Evolutionary conservation across 1,140 invertebrate species (phyloP), one percentile per base, ranked within the genome.

Genomic region (Conus ventricosus): DNA sequence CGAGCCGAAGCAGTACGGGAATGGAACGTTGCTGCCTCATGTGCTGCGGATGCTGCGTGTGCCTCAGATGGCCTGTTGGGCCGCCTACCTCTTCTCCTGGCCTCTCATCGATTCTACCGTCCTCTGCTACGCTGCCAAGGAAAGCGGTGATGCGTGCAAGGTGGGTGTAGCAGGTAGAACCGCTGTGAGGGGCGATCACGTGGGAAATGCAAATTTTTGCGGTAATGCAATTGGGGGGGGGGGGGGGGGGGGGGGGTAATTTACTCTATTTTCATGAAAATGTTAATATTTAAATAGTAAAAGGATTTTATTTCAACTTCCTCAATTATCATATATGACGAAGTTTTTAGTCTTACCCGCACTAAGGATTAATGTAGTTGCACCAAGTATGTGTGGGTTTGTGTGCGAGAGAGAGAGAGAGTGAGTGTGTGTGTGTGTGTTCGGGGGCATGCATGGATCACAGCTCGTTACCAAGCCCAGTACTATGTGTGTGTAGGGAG

Each of bases 1-100:
- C 67, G 84, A 86, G 23, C n/a, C 20, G 11, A 63, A 51, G 20
- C 84, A 87, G 55, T 89, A 89, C 82, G 88, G 88, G 17, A 89
- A 89, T n/a, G 88, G 88, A 13, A 89, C 88, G 15, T 63, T 87
- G 17, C 51, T 87, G 6, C 88, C 88, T 27, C 88, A 89, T 25
- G 88, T 89, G 54, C 67, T 87, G n/a, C 23, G 54, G 2, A 78
- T 89, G 63, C 25, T 80, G 51, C 85, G 81, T 11, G 82, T 87
- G 25, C 78, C 81, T n/a, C 53, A 87, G 81, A 57, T 75, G 51
- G 60, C 60, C 8, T 89, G 88, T 75, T 82, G 67, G 51, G 55
- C 60, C 20, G 81, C 86, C 80, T 89, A 89, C 75, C 51, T 53
- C 54, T 53, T 84, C 27, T 84, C 67, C 20, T 84, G 67, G 80